Evolutionary conservation across 1,140 invertebrate genomes (phyloP), one percentile per base, ranked within the genome.

Genomic region (Bicyclus anynana): DNA sequence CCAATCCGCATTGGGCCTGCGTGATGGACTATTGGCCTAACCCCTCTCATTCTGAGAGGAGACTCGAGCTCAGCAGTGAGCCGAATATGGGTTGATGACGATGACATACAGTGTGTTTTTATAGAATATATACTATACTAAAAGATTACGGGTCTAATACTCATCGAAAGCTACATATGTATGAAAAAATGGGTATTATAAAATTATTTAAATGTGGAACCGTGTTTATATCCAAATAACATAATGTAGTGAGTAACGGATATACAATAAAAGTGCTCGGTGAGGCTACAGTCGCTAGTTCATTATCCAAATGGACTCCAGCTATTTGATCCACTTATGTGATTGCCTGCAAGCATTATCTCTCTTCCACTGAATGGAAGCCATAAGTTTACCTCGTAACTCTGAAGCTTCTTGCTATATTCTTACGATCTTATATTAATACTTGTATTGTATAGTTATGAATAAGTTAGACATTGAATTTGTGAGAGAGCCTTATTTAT

Each of bases 271-370:
- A 84, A 83, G 68, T 78, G 74, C 59, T 72, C 67, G 67, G 65
- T 66, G 62, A 79, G 65, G 66, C 79, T 77, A 74, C 71, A 78
- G 76, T 82, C 76, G 74, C 80, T 75, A 80, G 82, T 87, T 87
- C 84, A 87, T 87, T 87, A 87, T 83, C 80, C 81, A 85, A 87
- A 87, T 87, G 84, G 84, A 87, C 80, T 85, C 75, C 72, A 84
- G 84, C 84, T 87, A 87, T 87, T 84, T 87, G 82, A 87, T 87
- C 82, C 84, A 87, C 84, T 87, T 87, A 85, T 87, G 82, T 83
- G 84, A 87, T 85, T 87, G 84, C 80, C 79, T 84, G 79, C 84
- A 80, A 84, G 76, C 82, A 87, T 87, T 87, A 85, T 85, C 84
- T 87, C 74, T 84, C 74, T 72, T 79, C 74, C 63, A 69, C 71